Conservation (phyloP, 2,888 invertebrate genomes). For the Tetragnatha montana region DNA sequence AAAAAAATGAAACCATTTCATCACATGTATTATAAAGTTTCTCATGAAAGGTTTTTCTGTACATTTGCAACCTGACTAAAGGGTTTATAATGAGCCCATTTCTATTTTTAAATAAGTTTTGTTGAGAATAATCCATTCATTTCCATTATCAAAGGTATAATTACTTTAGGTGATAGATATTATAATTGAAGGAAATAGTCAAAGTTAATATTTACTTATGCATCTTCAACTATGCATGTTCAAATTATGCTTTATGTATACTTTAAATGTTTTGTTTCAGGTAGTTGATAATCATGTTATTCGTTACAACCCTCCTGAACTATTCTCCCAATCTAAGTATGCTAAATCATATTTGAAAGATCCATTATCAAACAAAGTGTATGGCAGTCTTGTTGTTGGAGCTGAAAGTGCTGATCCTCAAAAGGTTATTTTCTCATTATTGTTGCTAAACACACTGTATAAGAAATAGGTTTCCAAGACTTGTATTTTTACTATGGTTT, state of each 20-base stretch:
- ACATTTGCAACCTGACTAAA: too few species aligned
- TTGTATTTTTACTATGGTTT: too few species aligned
- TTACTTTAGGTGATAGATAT: too few species aligned
- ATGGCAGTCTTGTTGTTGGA: conserved; percentile 88
- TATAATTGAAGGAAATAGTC: too few species aligned
- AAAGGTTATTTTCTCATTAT: conserved; percentile 74
- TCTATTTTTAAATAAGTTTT: too few species aligned
- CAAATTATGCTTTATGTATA: background rate
- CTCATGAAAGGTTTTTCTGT: too few species aligned
- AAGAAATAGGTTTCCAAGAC: background rate
- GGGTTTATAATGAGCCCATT: too few species aligned
- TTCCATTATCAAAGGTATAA: too few species aligned
- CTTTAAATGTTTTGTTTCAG: conserved; percentile 77
- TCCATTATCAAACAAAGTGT: conserved; percentile 63
- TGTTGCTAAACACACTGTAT: background rate
- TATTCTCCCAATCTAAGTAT: conserved; percentile 81
- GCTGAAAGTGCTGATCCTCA: conserved; percentile 89
- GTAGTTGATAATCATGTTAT: conserved; percentile 96
- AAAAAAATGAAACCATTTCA: too few species aligned
- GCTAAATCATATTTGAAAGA: conserved; percentile 76
- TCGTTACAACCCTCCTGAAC: conserved; percentile 90
- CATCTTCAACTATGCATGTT: background rate
- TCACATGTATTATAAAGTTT: too few species aligned
- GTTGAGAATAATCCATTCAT: too few species aligned
- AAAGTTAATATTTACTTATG: background rate